Evolutionary conservation across 2,888 invertebrate species (phyloP), one percentile per base, ranked within the genome.

Genomic region (Harpalus rubripes): DNA sequence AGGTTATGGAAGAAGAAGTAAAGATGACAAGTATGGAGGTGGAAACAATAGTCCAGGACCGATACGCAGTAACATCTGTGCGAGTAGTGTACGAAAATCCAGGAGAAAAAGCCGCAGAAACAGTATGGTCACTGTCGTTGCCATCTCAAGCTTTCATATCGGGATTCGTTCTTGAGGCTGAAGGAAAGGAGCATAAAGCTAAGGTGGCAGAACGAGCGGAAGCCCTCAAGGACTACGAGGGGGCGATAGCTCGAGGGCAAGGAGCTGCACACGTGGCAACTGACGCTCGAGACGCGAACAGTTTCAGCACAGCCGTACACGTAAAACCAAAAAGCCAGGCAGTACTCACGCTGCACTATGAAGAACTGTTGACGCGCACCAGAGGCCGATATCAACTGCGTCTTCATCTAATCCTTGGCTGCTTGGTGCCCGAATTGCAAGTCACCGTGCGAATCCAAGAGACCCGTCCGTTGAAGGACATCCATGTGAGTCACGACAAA

Each of bases 111-210:
- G 91, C 95, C 0, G 94, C 94, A 87, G 95, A 95, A 89, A 93
- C 94, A 4, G 92, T 92, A 65, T 95, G 95, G 90, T 92, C 93
- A 72, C 93, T 95, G 7, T 92, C 95, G n/a, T 90, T 95, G 74
- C 95, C 95, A 0, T 94, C 95, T 86, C 93, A 94, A 0, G 95
- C 95, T 0, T 95, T 94, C 89, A 95, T 95, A 87, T 94, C 94
- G 59, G 94, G 94, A 79, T 95, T 95, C 88, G 90, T 93, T 58
- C 95, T 95, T 95, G 63, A 84, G 65, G 52, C 52, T 18, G 65
- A 80, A 0, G 80, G 56, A 12, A 80, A 79, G 5, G 32, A 79
- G 16, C 80, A 85, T 41, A 59, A 68, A 80, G 85, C 80, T 1
- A 72, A 68, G 59, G 80, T 85, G 0, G 26, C 32, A 22, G 85